phyloP scores from a whole-genome alignment of 2,888 invertebrate genomes.

The Drosophila nigricruria region DNA sequence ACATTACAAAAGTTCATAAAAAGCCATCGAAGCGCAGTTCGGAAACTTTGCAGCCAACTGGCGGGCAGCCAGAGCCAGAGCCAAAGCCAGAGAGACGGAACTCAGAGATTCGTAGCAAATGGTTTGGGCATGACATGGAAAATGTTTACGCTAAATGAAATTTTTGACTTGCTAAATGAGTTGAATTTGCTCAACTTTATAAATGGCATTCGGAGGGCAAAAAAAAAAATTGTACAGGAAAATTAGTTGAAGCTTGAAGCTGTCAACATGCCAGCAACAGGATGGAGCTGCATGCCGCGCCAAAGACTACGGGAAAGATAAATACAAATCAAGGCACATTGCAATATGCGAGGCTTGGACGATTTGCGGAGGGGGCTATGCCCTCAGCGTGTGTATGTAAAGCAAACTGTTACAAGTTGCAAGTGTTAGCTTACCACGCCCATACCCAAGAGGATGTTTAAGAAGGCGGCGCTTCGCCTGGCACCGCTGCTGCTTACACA shows the following conservation, averaged over 20 bases:
- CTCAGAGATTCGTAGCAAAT: slow-evolving; percentile 16
- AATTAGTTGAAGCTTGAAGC: slow-evolving; percentile 55
- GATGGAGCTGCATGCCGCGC: slow-evolving; percentile 35
- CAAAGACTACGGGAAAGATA: slow-evolving; percentile 7
- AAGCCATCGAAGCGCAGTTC: slow-evolving; percentile 61
- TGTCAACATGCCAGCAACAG: slow-evolving; percentile 59
- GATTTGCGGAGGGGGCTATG: slow-evolving; percentile 31
- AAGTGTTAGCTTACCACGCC: slow-evolving; percentile 64
- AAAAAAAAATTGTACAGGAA: slow-evolving; percentile 13
- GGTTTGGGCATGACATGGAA: slow-evolving; percentile 39
- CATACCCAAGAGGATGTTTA: slow-evolving; percentile 5
- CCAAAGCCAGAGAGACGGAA: neutral
- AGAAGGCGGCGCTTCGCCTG: slow-evolving; percentile 1
- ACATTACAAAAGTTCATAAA: slow-evolving; percentile 69
- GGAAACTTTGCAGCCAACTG: slow-evolving; percentile 39
- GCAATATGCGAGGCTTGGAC: slow-evolving; percentile 33
- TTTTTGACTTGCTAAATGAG: slow-evolving; percentile 73
- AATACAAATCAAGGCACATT: slow-evolving; percentile 30
- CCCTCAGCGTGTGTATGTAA: slow-evolving; percentile 61
- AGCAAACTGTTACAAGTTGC: slow-evolving; percentile 62
- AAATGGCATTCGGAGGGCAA: slow-evolving; percentile 46
- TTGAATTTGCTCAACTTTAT: slow-evolving; percentile 59
- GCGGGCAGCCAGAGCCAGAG: neutral
- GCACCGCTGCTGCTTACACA: slow-evolving; percentile 58
- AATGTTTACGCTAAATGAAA: slow-evolving; percentile 71